Evolutionary conservation across 2,888 invertebrate genomes (phyloP), one percentile per base, ranked within the genome.

Genomic region (Baccha elongata): DNA sequence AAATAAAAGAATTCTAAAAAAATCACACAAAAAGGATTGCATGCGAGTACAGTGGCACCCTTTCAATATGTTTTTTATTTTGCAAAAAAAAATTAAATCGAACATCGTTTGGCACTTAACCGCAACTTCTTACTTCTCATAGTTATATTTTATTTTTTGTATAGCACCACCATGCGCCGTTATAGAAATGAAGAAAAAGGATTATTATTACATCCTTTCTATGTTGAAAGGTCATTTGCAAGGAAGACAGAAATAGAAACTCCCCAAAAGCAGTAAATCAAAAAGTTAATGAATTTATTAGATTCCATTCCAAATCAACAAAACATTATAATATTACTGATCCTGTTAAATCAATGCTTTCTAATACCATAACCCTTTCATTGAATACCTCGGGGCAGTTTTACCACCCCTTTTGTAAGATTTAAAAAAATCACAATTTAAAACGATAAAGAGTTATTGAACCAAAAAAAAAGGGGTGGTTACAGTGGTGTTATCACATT

Each of bases 31-130:
- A 58, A 60, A 44, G 60, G 29, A 44, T 44, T 42, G 42, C 7
- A 60, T 44, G 26, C 58, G 15, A 55, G 32, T 19, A 37, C n/a
- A 35, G 35, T 10, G 46, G 21, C 68, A 68, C 58, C 58, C 58
- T 67, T 50, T 67, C 23, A 29, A 6, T 42, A 67, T 23, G n/a
- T 7, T 17, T 44, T 72, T 35, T 37, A 64, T 29, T 32, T 72
- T 42, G 21, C 29, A 40, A 60, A 60, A 29, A 48, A 35, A 46
- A 53, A 19, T 13, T 10, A 44, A 29, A 55, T 37, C 13, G 10
- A 42, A 81, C 80, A 81, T 65, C 80, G 32, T 81, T 81, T 81
- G 42, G 80, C 80, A 81, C 80, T 81, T 81, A 65, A 80, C 75
- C 80, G 37, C 80, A 80, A 80, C 64, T 74, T 74, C 19, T 64